Evolutionary conservation across 2,797 vertebrate genomes (phyloP).

Genomic region (Cirrhinus molitorella): DNA sequence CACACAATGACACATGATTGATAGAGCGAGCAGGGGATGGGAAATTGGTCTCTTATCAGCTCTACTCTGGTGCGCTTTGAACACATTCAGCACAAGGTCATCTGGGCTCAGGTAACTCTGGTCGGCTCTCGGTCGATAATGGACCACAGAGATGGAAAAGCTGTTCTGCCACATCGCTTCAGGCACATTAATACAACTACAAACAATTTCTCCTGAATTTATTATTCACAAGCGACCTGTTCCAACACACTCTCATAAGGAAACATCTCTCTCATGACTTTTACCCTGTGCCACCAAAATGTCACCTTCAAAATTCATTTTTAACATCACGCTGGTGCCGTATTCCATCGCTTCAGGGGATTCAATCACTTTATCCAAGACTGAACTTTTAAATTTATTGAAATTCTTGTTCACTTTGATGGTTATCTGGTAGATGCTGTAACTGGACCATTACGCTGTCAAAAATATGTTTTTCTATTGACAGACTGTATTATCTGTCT

Average conservation of each 20-base stretch:
- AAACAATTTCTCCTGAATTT: conserved; percentile 25
- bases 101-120: conserved; percentile 35
- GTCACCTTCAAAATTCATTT: background rate
- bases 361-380: background rate
- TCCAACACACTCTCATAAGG: background rate
- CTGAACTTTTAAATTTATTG: background rate
- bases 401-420: background rate
- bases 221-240: background rate
- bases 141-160: conserved; percentile 45
- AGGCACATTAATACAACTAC: conserved; percentile 29
- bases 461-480: background rate
- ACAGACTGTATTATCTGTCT: background rate
- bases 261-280: background rate
- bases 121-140: conserved; percentile 21
- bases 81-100: conserved; percentile 46
- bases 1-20: conserved; percentile 29
- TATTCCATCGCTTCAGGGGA: background rate
- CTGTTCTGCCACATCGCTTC: conserved; percentile 7
- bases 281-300: background rate
- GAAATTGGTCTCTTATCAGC: conserved; percentile 51
- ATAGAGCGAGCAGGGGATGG: conserved; percentile 39
- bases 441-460: background rate
- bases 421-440: background rate
- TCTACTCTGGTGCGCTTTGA: conserved; percentile 25
- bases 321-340: background rate